Evolutionary conservation across 1,140 invertebrate species (phyloP), one percentile per base, ranked within the genome.

Genomic region (Hormaphis cornu): DNA sequence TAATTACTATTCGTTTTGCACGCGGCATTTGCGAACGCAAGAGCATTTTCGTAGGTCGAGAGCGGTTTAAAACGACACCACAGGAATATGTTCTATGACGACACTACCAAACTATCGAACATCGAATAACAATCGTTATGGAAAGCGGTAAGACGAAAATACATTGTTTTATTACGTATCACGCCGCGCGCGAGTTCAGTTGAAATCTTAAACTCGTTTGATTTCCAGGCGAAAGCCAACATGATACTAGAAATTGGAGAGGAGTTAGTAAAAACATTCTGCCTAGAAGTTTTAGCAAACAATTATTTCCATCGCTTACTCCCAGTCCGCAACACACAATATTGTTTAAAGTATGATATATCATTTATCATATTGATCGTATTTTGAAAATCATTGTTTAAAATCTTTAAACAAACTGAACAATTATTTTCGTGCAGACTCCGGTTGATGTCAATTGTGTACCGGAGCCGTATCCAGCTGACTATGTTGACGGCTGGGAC

Each of bases 401-500:
- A 30, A 26, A 14, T 20, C n/a, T 18, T 44, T 30, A 30, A 22
- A 8, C 48, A 37, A 42, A 40, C 24, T 28, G 12, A 16, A 33
- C 18, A 22, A 42, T n/a, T 4, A 26, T 26, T 46, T n/a, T 44
- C 61, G 30, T 56, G 1, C 35, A 70, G 69, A 20, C 42, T 44
- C 50, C 69, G 24, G 24, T 71, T 14, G 20, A 12, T 28, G 16
- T 28, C 30, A 58, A 69, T 14, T 33, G 10, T 24, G 40, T 53
- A 7, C 87, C 87, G 30, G 83, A 84, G 70, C 86, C 89, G 3
- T 83, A 85, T 77, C 81, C 82, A 14, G 73, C 74, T 6, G 74
- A 77, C 44, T 77, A 80, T 10, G 75, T 78, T 5, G 86, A 89
- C 73, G 83, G 83, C 74, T 96, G 92, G 92, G 86, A 90, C 75